Conservation (phyloP, 1,140 invertebrate genomes). For the Ectropis grisescens region DNA sequence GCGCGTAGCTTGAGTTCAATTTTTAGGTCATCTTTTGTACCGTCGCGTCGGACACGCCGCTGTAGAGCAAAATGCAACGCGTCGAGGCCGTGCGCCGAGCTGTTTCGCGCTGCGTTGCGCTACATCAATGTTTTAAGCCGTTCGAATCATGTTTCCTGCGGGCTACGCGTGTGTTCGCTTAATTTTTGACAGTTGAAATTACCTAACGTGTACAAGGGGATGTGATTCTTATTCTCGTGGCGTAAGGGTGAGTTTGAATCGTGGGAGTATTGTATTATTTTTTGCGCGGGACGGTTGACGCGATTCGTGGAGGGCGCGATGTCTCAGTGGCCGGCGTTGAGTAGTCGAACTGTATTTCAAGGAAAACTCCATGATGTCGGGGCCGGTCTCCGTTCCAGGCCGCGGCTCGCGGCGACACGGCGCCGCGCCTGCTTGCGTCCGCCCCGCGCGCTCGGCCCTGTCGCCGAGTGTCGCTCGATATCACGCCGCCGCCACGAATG, state of each 20-base stretch:
- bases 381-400: too few species aligned
- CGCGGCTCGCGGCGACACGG: conserved; percentile 23
- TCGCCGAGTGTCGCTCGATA: conserved; percentile 10
- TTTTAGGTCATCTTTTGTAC: conserved; percentile 68
- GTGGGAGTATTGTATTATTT: conserved; percentile 42
- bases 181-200: conserved; percentile 70
- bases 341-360: conserved; percentile 45
- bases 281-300: conserved; percentile 65
- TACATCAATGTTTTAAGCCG: conserved; percentile 56
- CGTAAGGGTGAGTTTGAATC: conserved; percentile 47
- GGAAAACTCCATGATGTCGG: conserved; percentile 45
- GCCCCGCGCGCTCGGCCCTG: conserved; percentile 17
- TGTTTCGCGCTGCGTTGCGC: conserved; percentile 49
- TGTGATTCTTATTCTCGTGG: conserved; percentile 38
- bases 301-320: conserved; percentile 34
- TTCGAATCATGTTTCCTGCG: conserved; percentile 62
- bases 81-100: conserved; percentile 59
- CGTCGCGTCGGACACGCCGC: conserved; percentile 47
- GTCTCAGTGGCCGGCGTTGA: conserved; percentile 35
- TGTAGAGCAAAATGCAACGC: conserved; percentile 56
- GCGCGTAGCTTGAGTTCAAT: conserved; percentile 53
- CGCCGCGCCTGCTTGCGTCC: conserved; percentile 26
- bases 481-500: conserved; percentile 17
- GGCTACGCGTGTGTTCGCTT: conserved; percentile 62
- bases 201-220: conserved; percentile 34